Evolutionary conservation across 2,888 invertebrate genomes (phyloP).

Genomic region (Eupithecia exiguata): DNA sequence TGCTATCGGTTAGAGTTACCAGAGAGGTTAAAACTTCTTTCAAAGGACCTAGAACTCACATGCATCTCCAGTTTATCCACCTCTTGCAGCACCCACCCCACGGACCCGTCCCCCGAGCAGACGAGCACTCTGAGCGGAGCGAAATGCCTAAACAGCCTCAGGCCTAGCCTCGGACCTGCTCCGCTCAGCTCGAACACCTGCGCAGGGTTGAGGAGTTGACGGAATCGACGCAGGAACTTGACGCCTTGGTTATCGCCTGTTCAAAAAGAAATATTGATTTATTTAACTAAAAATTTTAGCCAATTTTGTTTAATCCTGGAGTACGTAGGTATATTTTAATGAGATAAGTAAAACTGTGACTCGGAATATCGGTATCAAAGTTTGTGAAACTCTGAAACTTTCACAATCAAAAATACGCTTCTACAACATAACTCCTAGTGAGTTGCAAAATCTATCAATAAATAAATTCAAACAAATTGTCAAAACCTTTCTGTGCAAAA

Average conservation of each 20-base stretch:
- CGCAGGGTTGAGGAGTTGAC: slow-evolving; percentile 97
- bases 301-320: not conserved
- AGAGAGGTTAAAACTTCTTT: not conserved
- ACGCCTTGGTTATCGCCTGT: slow-evolving; percentile 98
- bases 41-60: slow-evolving; percentile 73
- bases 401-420: too few species aligned
- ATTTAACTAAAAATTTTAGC: not conserved
- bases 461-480: too few species aligned
- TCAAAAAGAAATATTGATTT: not conserved
- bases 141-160: slow-evolving; percentile 96
- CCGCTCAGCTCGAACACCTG: slow-evolving; percentile 98
- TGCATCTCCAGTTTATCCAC: slow-evolving; percentile 97
- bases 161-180: slow-evolving; percentile 92
- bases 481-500: too few species aligned
- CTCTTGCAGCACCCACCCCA: slow-evolving; percentile 98
- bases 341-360: not conserved
- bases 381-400: too few species aligned
- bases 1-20: not conserved
- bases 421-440: too few species aligned
- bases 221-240: slow-evolving; percentile 96
- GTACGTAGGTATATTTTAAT: not conserved
- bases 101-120: slow-evolving; percentile 98
- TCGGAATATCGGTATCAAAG: too few species aligned
- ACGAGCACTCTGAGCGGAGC: slow-evolving; percentile 98
- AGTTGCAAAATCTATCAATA: too few species aligned